Base-by-base conservation (phyloP, 92 coral and sea anemone species). In the Epizoanthus rinbou region DNA sequence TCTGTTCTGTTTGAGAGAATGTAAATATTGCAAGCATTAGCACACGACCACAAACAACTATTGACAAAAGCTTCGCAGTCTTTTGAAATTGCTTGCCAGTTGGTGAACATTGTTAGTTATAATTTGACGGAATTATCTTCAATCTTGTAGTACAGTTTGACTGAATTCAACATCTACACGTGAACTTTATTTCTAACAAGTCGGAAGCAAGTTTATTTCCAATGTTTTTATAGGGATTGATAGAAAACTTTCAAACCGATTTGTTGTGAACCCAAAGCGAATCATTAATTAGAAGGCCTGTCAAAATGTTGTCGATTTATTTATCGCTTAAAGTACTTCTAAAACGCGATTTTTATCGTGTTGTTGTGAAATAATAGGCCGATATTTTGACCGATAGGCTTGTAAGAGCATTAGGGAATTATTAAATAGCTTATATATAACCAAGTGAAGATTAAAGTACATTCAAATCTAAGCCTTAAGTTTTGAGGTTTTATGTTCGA, bases 251-350 rank as follows among this genome's bases (percentile, higher is more conserved):
- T 31, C 25, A 65, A 67, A 16, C 47, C 25, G 10, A 33, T 17
- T 14, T 13, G 72, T 31, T 67, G 72, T 33, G 72, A 17, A 41
- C 17, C 70, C 37, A 67, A 33, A 64, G 45, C 18, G 72, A 67
- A 33, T 22, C 72, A 67, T 67, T 67, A 67, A 67, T 67, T 67
- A 67, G 69, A 8, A 1, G 39, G 22, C 39, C 14, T 67, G 72
- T 33, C 72, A 67, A 31, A 67, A 67, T 67, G 73, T 50, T 50
- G 54, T 67, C 47, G 73, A 67, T 67, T 67, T 67, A 45, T 67
- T 67, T 67, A 67, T 67, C 73, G 73, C 47, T 67, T 67, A 15
- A 67, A 67, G 47, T 28, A 67, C 43, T 67, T 33, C 47, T 15
- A 24, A 8, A 67, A 33, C 47, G 22, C 72, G 72, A 67, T 67